phyloP scores from a whole-genome alignment of 2,888 invertebrate genomes.

The Orchestes rusci region DNA sequence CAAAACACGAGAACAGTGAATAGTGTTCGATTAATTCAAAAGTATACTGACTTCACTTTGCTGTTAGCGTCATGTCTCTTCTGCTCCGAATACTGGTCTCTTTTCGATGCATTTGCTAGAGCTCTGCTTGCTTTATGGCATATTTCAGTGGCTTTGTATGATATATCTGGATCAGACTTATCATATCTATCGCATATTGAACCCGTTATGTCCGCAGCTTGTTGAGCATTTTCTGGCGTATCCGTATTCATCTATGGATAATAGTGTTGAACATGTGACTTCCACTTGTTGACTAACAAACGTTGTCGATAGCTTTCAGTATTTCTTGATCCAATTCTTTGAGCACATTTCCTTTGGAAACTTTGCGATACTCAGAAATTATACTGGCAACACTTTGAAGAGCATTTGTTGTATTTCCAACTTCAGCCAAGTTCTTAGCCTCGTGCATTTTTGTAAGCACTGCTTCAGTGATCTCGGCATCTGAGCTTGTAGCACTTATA shows the following conservation, averaged over 20 bases:
- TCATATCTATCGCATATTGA: conserved; percentile 15
- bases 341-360: conserved; percentile 1
- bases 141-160: conserved; percentile 16
- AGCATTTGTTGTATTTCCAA: conserved; percentile 4
- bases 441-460: conserved; percentile 6
- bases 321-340: conserved; percentile 10
- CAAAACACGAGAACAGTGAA: neutral
- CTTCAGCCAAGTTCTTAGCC: conserved; percentile 1
- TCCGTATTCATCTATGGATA: conserved; percentile 2
- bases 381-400: conserved; percentile 12
- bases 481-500: conserved; percentile 6
- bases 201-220: conserved; percentile 14
- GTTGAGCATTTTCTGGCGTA: conserved; percentile 6
- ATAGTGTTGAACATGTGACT: neutral
- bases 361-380: conserved; percentile 11
- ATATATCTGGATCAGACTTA: conserved; percentile 23
- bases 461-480: conserved; percentile 3
- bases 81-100: conserved; percentile 4
- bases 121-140: conserved; percentile 20
- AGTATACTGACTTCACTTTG: no score
- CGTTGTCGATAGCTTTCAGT: conserved; percentile 1
- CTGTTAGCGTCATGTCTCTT: conserved; percentile 1
- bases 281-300: conserved; percentile 3
- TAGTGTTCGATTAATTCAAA: no score
- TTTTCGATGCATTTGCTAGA: conserved; percentile 1